Base-by-base conservation (phyloP, 2,113 vertebrate genomes). In the Mohoua ochrocephala region DNA sequence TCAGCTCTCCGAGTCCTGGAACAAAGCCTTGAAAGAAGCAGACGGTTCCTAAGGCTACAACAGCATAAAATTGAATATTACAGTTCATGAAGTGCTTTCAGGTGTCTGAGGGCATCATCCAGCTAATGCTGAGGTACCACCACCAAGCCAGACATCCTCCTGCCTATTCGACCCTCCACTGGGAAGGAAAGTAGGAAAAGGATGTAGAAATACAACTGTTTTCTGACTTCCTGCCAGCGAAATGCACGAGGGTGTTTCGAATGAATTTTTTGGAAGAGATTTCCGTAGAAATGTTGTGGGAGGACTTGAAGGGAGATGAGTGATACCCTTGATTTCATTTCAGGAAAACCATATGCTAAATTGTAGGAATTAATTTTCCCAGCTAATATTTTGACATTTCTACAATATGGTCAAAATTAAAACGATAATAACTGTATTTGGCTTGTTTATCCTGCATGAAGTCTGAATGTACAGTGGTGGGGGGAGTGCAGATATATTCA, bases 331-430 rank as follows among this genome's bases (percentile, higher is more conserved):
- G 82, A 77, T 91, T 96, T 87, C 30, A 33, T 94, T 94, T 80
- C 82, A 95, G 78, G 52, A 70, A 83, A 94, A 94, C 20, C 90
- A 52, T 80, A 90, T 37, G 71, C 22, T 86, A 39, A 89, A 86
- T 41, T 59, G 54, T 47, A 92, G 67, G 75, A 80, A 94, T 83
- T 93, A 67, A 83, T 94, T 90, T 95, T 93, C 63, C 9, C 47
- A 60, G 92, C 47, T 93, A 95, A 95, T 95, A 97, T 96, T 96
- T 96, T 96, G 96, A 94, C 93, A 91, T 77, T 84, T 74, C 52
- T 90, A 83, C 87, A 93, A 90, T 90, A 93, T 83, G 85, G 86
- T 77, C 59, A 74, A 85, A 86, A 88, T 88, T 63, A 70, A 86
- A 94, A 91, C 0, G 2, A 59, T 80, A 96, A 88, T 84, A 84